Evolutionary conservation across 1,140 invertebrate species (phyloP), one percentile per base, ranked within the genome.

Genomic region (Drosophila subpulchrella): DNA sequence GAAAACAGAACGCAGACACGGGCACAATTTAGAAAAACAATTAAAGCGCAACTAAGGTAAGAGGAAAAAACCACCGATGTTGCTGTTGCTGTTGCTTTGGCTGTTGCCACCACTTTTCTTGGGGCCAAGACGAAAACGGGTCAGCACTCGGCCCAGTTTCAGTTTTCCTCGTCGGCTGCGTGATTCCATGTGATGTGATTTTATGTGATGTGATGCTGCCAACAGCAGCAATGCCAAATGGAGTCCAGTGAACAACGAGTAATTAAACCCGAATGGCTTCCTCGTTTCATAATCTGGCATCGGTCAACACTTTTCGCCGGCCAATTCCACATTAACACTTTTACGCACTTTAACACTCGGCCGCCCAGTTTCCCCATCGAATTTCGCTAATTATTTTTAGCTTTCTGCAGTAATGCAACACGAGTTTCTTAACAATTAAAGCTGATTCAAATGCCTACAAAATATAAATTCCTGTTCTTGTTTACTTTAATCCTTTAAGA

Each of bases 181-280:
- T 60, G 60, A 15, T 24, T 34, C 55, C 60, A 24, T 60, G 27
- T 42, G 59, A 32, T 38, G 58, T 15, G 36, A 58, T 13, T 13
- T 24, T 7, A 38, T 39, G 36, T 58, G 58, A 13, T 60, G 36
- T 60, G 60, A 59, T 66, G 73, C 73, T 76, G 62, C 54, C 50
- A 55, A 55, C 38, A 50, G 78, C 46, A 63, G 50, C 48, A 41
- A 63, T 50, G 72, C 61, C 57, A 73, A 83, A 72, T 88, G 51
- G 34, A 41, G 70, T 78, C 62, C 62, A 82, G 59, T 55, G 41
- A 81, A 72, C 57, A 71, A 71, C 78, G 58, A 73, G 83, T 83
- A 88, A 88, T 88, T 88, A 88, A 89, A 83, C 72, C 48, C 61
- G 70, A 86, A 88, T 83, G 63, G 63, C 72, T 88, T 88, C 80